These are phyloP conservation scores for Pandemis corylana DNA, from an alignment of 2,888 invertebrate genomes.

Conservation along the genomic window DNA sequence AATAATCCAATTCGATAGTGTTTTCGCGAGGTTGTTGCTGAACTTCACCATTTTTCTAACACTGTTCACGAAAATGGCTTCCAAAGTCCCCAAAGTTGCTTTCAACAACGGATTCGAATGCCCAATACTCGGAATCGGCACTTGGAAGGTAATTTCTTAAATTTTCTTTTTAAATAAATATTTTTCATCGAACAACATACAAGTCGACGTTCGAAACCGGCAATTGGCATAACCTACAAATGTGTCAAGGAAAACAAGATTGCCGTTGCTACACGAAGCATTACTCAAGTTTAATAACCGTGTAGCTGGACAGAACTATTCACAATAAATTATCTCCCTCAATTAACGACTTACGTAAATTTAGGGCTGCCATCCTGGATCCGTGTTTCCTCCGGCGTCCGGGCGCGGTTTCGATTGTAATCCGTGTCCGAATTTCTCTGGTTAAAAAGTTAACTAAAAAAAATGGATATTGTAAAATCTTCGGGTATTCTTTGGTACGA, in stretches of 20 bases:
- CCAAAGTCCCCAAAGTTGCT: conserved; percentile 80
- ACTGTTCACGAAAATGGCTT: conserved; percentile 58
- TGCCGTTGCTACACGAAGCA: neutral
- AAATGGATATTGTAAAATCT: no score
- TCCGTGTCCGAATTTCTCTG: no score
- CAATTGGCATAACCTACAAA: neutral
- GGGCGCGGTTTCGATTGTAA: no score
- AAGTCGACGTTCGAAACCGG: neutral
- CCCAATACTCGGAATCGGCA: conserved; percentile 91
- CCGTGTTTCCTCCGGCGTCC: no score
- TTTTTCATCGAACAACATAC: neutral
- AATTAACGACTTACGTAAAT: no score
- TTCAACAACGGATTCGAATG: conserved; percentile 87
- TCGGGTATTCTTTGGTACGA: no score
- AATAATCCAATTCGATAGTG: no score
- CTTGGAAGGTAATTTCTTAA: conserved; percentile 87
- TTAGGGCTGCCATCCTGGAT: no score
- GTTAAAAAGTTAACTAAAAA: no score
- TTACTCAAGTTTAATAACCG: neutral
- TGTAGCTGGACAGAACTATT: no score
- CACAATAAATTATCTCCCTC: no score
- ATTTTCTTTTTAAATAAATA: neutral
- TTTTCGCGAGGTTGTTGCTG: neutral
- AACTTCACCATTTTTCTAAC: conserved; percentile 14
- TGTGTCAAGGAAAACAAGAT: neutral